These are phyloP conservation scores for Drosophila yakuba DNA, from an alignment of 1,140 invertebrate genomes.

Conservation along the genomic window DNA sequence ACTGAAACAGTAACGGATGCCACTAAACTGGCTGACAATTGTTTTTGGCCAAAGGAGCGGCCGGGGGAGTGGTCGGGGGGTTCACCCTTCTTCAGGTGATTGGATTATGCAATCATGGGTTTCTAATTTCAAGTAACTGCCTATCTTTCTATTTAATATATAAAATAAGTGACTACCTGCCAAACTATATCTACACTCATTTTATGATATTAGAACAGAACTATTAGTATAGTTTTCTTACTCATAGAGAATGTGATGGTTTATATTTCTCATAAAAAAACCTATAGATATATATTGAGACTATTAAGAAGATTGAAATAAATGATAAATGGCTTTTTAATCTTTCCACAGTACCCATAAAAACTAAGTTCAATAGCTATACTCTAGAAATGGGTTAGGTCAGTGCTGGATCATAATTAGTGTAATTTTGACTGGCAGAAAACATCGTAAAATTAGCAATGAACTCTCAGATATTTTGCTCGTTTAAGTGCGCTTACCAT, in stretches of 20 bases:
- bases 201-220: background rate
- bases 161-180: too few relatives aligned
- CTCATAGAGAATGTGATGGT: background rate
- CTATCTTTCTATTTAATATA: too few relatives aligned
- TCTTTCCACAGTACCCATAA: too few relatives aligned
- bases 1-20: constrained; percentile 80
- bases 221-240: background rate
- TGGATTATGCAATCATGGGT: constrained; percentile 23
- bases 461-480: background rate
- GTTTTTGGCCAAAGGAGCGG: constrained; percentile 1
- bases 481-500: constrained; percentile 4
- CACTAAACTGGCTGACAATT: constrained; percentile 30
- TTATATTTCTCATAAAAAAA: too few relatives aligned
- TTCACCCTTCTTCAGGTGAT: constrained; percentile 13
- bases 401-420: background rate
- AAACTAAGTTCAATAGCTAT: background rate
- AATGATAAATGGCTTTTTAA: too few relatives aligned
- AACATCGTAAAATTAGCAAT: background rate
- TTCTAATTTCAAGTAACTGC: background rate
- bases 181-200: too few relatives aligned
- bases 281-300: too few relatives aligned
- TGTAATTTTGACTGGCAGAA: background rate
- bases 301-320: too few relatives aligned
- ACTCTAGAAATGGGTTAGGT: constrained; percentile 3
- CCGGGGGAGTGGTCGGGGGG: background rate